Conservation (phyloP, 2,888 invertebrate species). For the Ophion obscuratus region DNA sequence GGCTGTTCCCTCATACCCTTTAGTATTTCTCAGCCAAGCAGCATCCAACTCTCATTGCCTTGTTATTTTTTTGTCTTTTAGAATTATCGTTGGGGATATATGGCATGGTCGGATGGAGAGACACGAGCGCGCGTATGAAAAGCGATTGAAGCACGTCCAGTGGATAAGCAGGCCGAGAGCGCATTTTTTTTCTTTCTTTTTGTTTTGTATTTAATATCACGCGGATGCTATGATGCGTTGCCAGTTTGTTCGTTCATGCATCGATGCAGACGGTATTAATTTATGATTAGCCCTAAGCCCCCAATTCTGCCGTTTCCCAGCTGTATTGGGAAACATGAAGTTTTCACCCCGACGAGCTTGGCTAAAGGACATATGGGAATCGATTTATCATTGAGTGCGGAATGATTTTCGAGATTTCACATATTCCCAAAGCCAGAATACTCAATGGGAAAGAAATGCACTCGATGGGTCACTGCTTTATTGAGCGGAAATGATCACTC, state of each 20-base stretch:
- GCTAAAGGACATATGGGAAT: background rate
- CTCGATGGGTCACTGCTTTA: background rate
- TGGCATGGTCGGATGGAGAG: slow-evolving; percentile 24
- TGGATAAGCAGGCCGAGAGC: slow-evolving; percentile 24
- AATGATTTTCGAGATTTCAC: background rate
- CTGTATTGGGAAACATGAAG: background rate
- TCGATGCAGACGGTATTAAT: too few species aligned
- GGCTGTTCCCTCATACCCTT: background rate
- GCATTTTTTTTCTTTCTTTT: background rate
- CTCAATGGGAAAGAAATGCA: background rate
- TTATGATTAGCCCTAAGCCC: too few species aligned
- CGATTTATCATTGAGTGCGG: slow-evolving; percentile 6
- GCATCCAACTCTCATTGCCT: slow-evolving; percentile 33
- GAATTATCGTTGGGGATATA: slow-evolving; percentile 30
- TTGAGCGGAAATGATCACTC: background rate
- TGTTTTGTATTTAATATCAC: background rate
- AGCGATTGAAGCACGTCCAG: slow-evolving; percentile 41
- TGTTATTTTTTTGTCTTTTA: slow-evolving; percentile 35
- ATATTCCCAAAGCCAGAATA: background rate
- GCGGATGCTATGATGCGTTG: background rate
- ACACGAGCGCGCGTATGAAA: slow-evolving; percentile 43
- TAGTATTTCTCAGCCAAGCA: slow-evolving; percentile 42
- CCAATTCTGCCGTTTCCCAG: background rate
- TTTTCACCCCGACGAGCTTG: background rate
- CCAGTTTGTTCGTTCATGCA: too few species aligned